Conservation (phyloP, 2,113 vertebrate genomes). For the Esox niger region DNA sequence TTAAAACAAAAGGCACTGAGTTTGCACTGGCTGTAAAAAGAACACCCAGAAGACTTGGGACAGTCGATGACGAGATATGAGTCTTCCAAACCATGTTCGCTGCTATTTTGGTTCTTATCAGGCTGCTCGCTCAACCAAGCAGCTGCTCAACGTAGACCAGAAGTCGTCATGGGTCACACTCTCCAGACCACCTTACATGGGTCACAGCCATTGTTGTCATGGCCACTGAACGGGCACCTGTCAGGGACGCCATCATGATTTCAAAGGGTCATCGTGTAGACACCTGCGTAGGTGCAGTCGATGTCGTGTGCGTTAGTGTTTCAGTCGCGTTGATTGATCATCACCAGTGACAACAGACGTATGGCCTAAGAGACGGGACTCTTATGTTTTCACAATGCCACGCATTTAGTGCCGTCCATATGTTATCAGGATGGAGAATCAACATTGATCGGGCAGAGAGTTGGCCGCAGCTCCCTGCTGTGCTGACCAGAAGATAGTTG, state of each 20-base stretch:
- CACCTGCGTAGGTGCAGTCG: conserved; percentile 69
- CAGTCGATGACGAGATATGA: too few relatives aligned
- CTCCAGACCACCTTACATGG: too few relatives aligned
- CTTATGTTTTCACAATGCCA: conserved; percentile 78
- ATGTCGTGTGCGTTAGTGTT: too few relatives aligned
- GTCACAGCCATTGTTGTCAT: conserved; percentile 59
- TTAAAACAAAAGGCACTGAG: too few relatives aligned
- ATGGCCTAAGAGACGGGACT: conserved; percentile 71
- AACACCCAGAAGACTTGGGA: too few relatives aligned
- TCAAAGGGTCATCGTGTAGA: conserved; percentile 67
- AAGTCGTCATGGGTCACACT: too few relatives aligned
- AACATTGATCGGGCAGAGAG: conserved; percentile 75
- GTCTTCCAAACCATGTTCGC: too few relatives aligned
- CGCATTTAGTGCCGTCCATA: conserved; percentile 77
- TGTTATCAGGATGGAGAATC: conserved; percentile 72
- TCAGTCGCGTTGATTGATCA: conserved; percentile 80
- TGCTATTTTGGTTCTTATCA: too few relatives aligned
- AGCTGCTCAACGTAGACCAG: too few relatives aligned
- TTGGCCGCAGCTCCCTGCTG: conserved; percentile 69
- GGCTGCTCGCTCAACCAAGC: too few relatives aligned
- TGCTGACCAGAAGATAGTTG: conserved; percentile 43
- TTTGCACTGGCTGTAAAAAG: too few relatives aligned
- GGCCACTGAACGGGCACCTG: conserved; percentile 60
- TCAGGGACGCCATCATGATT: conserved; percentile 61
- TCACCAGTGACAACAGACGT: conserved; percentile 67